phyloP scores from a whole-genome alignment of 2,888 invertebrate species.

The Arctia plantaginis region DNA sequence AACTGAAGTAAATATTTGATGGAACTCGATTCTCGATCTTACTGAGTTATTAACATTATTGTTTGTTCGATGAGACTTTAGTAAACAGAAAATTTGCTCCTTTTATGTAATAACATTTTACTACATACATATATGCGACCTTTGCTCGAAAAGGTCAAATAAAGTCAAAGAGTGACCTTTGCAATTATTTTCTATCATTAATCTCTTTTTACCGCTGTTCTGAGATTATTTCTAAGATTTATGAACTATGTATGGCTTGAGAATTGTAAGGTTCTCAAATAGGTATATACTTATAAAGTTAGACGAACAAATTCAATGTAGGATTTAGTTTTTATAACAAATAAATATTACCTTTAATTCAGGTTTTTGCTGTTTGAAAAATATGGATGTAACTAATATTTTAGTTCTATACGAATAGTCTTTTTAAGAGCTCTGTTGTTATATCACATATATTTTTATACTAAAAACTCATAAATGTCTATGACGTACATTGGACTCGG shows the following conservation, averaged over 20 bases:
- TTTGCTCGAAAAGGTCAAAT: slow-evolving; percentile 7
- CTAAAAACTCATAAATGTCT: not conserved
- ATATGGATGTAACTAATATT: not conserved
- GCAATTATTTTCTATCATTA: slow-evolving; percentile 20
- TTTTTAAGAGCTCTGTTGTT: too few relatives aligned
- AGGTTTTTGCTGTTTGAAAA: not conserved
- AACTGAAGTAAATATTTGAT: slow-evolving; percentile 61
- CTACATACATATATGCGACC: slow-evolving; percentile 18
- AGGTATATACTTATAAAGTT: not conserved
- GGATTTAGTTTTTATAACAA: not conserved
- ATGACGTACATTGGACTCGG: too few relatives aligned
- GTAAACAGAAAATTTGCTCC: slow-evolving; percentile 36
- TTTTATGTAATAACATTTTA: slow-evolving; percentile 31
- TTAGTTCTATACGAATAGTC: not conserved
- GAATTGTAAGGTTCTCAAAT: not conserved
- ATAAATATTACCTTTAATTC: not conserved
- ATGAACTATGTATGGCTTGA: slow-evolving; percentile 9
- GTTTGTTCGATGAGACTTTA: slow-evolving; percentile 49
- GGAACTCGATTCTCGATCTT: slow-evolving; percentile 50
- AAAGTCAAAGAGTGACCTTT: slow-evolving; percentile 23
- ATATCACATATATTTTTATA: too few relatives aligned
- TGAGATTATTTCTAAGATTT: slow-evolving; percentile 14
- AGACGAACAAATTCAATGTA: not conserved
- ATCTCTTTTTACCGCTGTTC: slow-evolving; percentile 16
- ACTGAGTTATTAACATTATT: slow-evolving; percentile 60